A percentile compares a stretch with the other conserved stretches of the same genome.
Evolutionary conservation across 2,888 invertebrate genomes (phyloP).

Genomic region (Tipula confusa): DNA sequence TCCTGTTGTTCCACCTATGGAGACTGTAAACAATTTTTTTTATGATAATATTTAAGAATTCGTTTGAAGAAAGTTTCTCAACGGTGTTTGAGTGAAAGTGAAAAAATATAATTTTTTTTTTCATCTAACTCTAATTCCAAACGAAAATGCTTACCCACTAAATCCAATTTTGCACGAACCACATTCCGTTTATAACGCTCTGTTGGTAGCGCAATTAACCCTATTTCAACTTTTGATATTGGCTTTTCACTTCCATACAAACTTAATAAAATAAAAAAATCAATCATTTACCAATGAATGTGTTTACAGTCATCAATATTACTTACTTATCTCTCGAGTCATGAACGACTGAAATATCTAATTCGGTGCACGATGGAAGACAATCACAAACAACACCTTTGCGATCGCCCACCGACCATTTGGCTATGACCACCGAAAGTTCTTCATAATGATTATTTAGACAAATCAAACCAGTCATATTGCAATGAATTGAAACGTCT

Average conservation of each 20-base stretch:
- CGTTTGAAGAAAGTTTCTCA: not conserved
- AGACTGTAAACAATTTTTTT: too few relatives aligned
- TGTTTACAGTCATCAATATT: too few relatives aligned
- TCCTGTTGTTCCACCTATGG: conserved; percentile 63
- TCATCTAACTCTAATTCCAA: not conserved
- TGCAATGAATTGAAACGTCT: conserved; percentile 51
- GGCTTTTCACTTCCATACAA: conserved; percentile 42
- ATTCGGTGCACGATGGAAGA: conserved; percentile 66
- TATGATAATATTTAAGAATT: not conserved
- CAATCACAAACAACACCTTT: conserved; percentile 64
- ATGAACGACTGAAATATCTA: conserved; percentile 61
- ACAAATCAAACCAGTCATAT: conserved; percentile 62
- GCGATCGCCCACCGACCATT: conserved; percentile 55
- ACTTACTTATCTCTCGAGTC: conserved; percentile 45
- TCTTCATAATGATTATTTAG: conserved; percentile 58
- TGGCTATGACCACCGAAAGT: conserved; percentile 61
- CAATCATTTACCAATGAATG: not conserved
- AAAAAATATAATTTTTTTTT: not conserved
- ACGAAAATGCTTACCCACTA: conserved; percentile 58
- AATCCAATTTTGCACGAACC: conserved; percentile 65
- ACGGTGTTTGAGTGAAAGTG: not conserved
- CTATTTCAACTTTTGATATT: conserved; percentile 55
- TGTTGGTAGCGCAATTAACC: conserved; percentile 61
- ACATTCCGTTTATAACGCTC: conserved; percentile 69
- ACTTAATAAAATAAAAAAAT: conserved; percentile 35